Conservation (phyloP, 2,797 vertebrate species). For the Rhinatrema bivittatum region DNA sequence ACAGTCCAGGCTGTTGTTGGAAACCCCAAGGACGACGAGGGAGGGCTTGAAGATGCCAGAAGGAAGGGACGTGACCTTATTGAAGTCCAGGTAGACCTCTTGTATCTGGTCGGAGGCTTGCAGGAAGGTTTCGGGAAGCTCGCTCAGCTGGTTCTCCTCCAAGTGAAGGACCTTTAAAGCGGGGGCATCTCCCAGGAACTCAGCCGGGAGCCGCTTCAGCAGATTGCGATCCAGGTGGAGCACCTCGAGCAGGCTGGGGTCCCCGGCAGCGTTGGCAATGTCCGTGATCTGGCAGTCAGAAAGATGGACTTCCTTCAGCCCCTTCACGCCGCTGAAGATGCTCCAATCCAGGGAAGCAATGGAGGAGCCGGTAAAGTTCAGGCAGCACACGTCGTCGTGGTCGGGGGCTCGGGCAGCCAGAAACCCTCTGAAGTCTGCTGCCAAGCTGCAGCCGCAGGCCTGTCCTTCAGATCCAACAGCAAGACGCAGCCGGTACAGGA, state of each 20-base stretch:
- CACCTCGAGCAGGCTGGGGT: constrained; percentile 37
- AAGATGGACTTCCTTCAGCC: constrained; percentile 64
- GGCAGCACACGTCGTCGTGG: constrained; percentile 68
- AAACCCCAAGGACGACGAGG: constrained; percentile 57
- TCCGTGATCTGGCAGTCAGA: constrained; percentile 62
- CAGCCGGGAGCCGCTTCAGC: constrained; percentile 55
- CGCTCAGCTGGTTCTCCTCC: constrained; percentile 57
- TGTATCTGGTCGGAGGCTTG: constrained; percentile 52
- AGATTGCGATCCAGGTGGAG: constrained; percentile 65
- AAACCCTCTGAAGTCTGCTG: constrained; percentile 47
- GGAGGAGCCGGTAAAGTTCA: constrained; percentile 71
- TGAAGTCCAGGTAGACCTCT: constrained; percentile 61
- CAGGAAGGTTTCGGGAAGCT: constrained; percentile 66
- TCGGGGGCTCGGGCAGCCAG: constrained; percentile 28
- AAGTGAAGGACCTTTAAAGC: constrained; percentile 63
- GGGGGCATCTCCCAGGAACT: constrained; percentile 59
- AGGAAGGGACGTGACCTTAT: constrained; percentile 57
- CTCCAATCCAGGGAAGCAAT: constrained; percentile 60
- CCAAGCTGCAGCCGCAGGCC: constrained; percentile 60
- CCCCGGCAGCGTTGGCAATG: constrained; percentile 19
- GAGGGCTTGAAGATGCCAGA: constrained; percentile 48
- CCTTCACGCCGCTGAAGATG: constrained; percentile 39
- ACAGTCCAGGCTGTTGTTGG: constrained; percentile 74
- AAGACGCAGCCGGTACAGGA: constrained; percentile 32
- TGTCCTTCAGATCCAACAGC: constrained; percentile 11